Base-by-base conservation (phyloP, 2,797 vertebrate species). In the Ataeniobius toweri region DNA sequence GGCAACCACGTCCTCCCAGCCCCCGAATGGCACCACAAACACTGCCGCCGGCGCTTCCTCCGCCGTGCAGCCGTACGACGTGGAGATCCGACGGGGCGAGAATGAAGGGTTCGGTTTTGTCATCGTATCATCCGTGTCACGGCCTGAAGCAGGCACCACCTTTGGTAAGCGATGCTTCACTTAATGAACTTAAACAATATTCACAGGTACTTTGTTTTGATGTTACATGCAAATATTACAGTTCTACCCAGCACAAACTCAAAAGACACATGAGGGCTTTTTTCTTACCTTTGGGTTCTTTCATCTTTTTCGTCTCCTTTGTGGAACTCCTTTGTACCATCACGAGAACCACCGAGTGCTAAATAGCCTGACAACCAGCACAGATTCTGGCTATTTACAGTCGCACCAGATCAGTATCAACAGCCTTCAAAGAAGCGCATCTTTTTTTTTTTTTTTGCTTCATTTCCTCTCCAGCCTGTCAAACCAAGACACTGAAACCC, bases 21-120 rank as follows among this genome's bases (percentile, higher is more conserved):
- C 91, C 24, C 90, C 80, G 28, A 86, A 73, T 3, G 67, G 67
- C n/a, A 70, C n/a, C 69, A 0, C 79, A 51, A 56, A 70, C 83
- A 39, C 67, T 14, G 24, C 85, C 92, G 89, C 74, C 89, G 94
- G 0, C 81, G 85, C 96, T 59, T 92, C 95, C 59, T 24, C 96
- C 0, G 83, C 95, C 75, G 76, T 97, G 76, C 98, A 98, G 92
- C 98, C 98, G 48, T 99, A 99, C 0, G 98, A 99, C 0, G 98
- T 99, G 61, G 98, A 99, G 87, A 99, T 99, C 93, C 96, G 95
- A 74, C 97, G 98, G 0, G 98, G 98, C 0, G 98, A 99, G 89
- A 99, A 95, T 0, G 98, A 99, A 89, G 98, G 98, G 13, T 99
- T 99, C 0, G 98, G 98, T 36, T 99, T 99, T 0, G 98, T 99